Percentiles rank a stretch among this genome's conserved stretches.
phyloP scores from a whole-genome alignment of 2,797 vertebrate species.

The Emys orbicularis region DNA sequence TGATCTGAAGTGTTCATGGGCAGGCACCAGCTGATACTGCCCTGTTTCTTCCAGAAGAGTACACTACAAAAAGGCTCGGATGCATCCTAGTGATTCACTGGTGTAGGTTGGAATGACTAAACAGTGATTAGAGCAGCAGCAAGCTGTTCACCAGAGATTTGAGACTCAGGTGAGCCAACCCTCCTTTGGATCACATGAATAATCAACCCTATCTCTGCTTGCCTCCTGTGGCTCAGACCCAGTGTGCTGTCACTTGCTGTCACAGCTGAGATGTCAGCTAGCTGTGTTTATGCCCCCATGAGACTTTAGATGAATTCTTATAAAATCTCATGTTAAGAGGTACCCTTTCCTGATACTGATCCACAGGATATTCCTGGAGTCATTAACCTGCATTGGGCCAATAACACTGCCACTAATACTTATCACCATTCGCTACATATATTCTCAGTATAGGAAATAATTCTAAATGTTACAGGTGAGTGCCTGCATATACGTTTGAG shows the following conservation, averaged over 20 bases:
- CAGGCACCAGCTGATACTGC: background rate
- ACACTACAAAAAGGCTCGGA: fast-evolving
- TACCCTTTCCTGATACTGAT: background rate
- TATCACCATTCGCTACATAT: background rate
- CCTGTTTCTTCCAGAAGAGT: background rate
- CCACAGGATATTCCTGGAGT: background rate
- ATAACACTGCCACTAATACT: background rate
- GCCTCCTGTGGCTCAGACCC: background rate
- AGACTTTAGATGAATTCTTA: background rate
- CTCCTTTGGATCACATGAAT: background rate
- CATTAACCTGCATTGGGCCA: background rate
- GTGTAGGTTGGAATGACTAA: background rate
- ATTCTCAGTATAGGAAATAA: background rate
- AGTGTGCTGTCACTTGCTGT: background rate
- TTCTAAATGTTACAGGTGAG: background rate
- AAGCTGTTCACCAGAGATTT: background rate
- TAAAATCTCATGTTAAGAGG: background rate
- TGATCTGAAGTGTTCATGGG: background rate
- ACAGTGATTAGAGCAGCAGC: background rate
- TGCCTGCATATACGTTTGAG: background rate
- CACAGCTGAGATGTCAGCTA: background rate
- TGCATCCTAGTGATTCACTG: background rate
- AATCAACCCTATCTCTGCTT: background rate
- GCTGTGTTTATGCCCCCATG: background rate
- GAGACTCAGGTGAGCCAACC: background rate